Conservation (phyloP, 1,140 invertebrate species). For the Harlomillsia oculata region DNA sequence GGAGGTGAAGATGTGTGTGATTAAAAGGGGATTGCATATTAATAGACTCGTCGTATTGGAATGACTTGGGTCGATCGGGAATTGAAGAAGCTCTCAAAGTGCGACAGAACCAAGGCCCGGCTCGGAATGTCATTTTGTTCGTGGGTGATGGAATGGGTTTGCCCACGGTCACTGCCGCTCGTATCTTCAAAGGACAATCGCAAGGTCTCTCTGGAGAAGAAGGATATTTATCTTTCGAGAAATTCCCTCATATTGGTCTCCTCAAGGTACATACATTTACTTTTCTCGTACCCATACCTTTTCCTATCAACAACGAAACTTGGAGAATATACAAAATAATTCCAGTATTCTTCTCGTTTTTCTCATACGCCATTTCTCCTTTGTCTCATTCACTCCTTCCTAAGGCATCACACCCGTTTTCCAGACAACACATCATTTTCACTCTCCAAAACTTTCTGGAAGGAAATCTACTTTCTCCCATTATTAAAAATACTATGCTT, state of each 20-base stretch:
- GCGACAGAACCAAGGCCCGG: constrained; percentile 49
- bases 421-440: too few relatives aligned
- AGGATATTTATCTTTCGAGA: constrained; percentile 63
- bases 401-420: too few relatives aligned
- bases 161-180: constrained; percentile 71
- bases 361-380: too few relatives aligned
- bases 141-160: constrained; percentile 91
- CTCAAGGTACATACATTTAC: constrained; percentile 57
- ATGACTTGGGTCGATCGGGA: constrained; percentile 45
- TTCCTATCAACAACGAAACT: too few relatives aligned
- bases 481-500: too few relatives aligned
- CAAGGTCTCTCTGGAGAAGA: constrained; percentile 50
- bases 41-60: constrained; percentile 51
- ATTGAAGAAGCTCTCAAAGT: constrained; percentile 50
- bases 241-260: constrained; percentile 69
- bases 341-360: too few relatives aligned
- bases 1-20: neutral
- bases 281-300: neutral
- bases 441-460: too few relatives aligned
- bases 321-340: too few relatives aligned
- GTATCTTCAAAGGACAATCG: constrained; percentile 58
- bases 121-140: constrained; percentile 85
- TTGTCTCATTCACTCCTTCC: too few relatives aligned
- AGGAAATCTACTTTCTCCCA: too few relatives aligned
- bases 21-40: neutral